Conservation (phyloP, 2,797 vertebrate genomes). For the Peromyscus nudipes region DNA sequence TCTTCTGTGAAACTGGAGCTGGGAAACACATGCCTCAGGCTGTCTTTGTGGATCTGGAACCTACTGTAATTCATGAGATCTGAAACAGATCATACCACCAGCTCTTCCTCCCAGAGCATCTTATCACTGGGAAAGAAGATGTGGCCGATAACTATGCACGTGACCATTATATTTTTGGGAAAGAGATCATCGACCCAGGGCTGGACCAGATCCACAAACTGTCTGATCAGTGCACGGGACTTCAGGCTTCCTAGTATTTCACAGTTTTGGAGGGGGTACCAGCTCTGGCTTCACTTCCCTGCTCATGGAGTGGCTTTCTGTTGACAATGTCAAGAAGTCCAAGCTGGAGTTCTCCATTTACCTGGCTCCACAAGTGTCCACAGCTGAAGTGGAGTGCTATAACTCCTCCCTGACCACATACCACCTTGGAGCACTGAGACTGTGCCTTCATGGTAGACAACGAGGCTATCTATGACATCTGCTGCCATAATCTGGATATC, state of each 20-base stretch:
- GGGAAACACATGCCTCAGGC: conserved; percentile 96
- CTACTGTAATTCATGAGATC: conserved; percentile 93
- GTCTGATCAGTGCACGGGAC: conserved; percentile 88
- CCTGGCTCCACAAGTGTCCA: conserved; percentile 87
- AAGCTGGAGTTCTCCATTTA: conserved; percentile 89
- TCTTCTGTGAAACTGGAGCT: conserved; percentile 95
- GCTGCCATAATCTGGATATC: conserved; percentile 88
- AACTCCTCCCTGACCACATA: conserved; percentile 89
- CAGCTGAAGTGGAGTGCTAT: conserved; percentile 87
- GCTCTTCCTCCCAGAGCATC: conserved; percentile 90
- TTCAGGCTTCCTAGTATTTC: conserved; percentile 89
- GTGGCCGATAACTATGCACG: conserved; percentile 90
- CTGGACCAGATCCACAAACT: conserved; percentile 90
- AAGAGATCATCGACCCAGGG: conserved; percentile 90
- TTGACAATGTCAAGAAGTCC: conserved; percentile 89
- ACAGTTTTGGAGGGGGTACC: conserved; percentile 88
- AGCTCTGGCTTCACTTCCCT: conserved; percentile 88
- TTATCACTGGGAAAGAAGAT: conserved; percentile 90
- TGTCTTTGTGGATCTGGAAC: conserved; percentile 95
- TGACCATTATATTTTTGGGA: conserved; percentile 90
- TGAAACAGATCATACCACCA: conserved; percentile 88
- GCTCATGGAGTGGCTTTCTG: conserved; percentile 88
- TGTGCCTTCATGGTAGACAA: conserved; percentile 90
- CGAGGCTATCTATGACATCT: conserved; percentile 88
- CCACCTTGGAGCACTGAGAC: conserved; percentile 89